Percentiles rank a stretch among this genome's conserved stretches.
These are phyloP conservation scores for Archilochus colubris DNA, from an alignment of 2,113 vertebrate species.

Conservation along the genomic window DNA sequence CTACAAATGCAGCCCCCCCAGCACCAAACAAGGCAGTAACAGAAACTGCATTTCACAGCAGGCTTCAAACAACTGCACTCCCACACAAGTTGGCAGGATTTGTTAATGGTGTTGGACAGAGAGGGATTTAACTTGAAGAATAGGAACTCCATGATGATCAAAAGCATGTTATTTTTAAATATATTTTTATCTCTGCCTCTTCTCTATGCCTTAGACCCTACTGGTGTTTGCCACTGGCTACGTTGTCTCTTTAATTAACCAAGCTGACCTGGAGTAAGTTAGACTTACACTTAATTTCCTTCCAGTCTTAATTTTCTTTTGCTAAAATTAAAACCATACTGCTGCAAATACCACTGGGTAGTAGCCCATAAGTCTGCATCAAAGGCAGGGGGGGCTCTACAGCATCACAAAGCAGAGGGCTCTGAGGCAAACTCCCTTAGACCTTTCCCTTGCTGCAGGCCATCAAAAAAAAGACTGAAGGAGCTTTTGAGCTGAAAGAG, in stretches of 20 bases:
- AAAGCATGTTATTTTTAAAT: neutral
- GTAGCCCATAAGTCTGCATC: neutral
- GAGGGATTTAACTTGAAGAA: neutral
- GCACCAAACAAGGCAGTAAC: neutral
- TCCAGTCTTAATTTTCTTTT: neutral
- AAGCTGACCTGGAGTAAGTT: neutral
- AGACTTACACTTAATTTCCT: neutral
- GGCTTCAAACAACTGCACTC: neutral
- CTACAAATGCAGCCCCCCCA: no score
- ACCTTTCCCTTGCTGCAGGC: neutral
- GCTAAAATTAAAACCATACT: neutral
- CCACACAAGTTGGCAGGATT: neutral
- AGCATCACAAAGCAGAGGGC: neutral
- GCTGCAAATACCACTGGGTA: neutral
- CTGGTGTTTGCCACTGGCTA: neutral
- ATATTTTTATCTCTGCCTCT: neutral
- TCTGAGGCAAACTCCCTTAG: neutral
- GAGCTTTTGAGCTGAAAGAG: neutral
- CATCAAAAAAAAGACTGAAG: neutral
- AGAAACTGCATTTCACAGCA: neutral
- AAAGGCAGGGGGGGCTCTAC: neutral
- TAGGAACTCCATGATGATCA: neutral
- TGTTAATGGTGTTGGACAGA: neutral
- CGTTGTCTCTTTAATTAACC: slow-evolving; percentile 43
- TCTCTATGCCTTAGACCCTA: neutral